Evolutionary conservation across 2,797 vertebrate genomes (phyloP), one percentile per base, ranked within the genome.

Genomic region (Sitta carolinensis): DNA sequence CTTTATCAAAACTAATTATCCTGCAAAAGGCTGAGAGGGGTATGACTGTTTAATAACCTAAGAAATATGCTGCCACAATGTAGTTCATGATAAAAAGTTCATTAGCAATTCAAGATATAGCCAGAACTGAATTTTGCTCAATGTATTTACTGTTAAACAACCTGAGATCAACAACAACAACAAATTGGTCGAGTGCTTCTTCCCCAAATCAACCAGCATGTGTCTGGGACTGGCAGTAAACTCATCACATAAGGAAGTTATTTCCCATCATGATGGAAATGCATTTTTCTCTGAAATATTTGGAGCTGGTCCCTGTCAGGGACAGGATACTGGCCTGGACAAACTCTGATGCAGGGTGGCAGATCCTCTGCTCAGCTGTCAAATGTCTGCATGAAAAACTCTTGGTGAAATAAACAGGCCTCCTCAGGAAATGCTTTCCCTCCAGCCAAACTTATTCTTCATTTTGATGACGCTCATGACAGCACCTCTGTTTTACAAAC

Each of bases 331-430:
- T 2, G 19, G 32, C 74, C 70, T 34, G 70, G 83, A 75, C 40
- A 58, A 73, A 1, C 45, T 54, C 89, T 78, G 92, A 77, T 83
- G 73, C 17, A 38, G 89, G 54, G 51, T 78, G 84, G 73, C 91
- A 79, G 67, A 77, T 90, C 54, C 68, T 78, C 76, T 76, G 63
- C 52, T 94, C 87, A 42, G 34, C 90, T 93, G 87, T 93, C 93
- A 87, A 54, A 69, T 38, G n/a, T 54, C 70, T 74, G 45, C 42
- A 50, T 16, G 4, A 47, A 82, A 85, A 84, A 45, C 47, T 54
- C 80, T 67, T 4, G 0, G 51, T 48, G 69, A 89, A 76, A 67
- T 70, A 89, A 92, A 75, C 75, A 89, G 87, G 30, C 72, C 58
- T 93, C 63, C 62, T 87, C 62, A 58, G 84, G 68, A 94, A 93